Percentiles rank a stretch among this genome's conserved stretches.
Conservation (phyloP, 2,888 invertebrate species). For the Meta bourneti region DNA sequence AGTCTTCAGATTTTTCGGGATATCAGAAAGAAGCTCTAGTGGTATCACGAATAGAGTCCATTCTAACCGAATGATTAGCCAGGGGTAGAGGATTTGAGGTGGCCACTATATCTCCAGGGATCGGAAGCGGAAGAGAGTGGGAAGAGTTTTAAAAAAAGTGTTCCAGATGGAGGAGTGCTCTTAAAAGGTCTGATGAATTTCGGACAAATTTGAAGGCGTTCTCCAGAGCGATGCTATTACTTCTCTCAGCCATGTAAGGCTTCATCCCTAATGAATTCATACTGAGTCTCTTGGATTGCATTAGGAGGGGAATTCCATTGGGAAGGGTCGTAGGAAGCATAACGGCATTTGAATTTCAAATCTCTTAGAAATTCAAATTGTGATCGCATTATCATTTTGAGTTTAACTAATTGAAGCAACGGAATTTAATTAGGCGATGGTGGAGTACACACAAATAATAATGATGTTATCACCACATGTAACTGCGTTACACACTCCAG, state of each 20-base stretch:
- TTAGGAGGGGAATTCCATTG: conserved; percentile 23
- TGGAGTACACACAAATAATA: conserved; percentile 24
- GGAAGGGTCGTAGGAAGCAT: conserved; percentile 13
- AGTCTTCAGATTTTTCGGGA: conserved; percentile 36
- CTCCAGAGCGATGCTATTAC: not conserved
- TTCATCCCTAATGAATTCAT: conserved; percentile 35
- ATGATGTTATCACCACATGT: conserved; percentile 29
- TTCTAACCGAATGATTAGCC: conserved; percentile 57
- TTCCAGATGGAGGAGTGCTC: conserved; percentile 20
- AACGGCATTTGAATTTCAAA: conserved; percentile 51
- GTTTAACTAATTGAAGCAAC: conserved; percentile 42
- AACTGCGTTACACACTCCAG: not conserved
- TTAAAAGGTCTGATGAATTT: conserved; percentile 41
- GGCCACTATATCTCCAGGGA: conserved; percentile 29
- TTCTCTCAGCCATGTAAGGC: not conserved
- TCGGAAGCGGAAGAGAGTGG: conserved; percentile 9
- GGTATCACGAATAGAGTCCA: conserved; percentile 11
- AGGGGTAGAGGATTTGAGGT: conserved; percentile 39
- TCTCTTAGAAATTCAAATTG: conserved; percentile 40
- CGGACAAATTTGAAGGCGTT: conserved; percentile 10
- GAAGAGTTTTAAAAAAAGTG: not conserved
- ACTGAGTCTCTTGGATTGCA: conserved; percentile 13
- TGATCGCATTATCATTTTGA: conserved; percentile 55
- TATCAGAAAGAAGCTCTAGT: conserved; percentile 16
- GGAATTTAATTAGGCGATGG: conserved; percentile 39